Evolutionary conservation across 1,140 invertebrate genomes (phyloP).

Genomic region (Cyclina sinensis): DNA sequence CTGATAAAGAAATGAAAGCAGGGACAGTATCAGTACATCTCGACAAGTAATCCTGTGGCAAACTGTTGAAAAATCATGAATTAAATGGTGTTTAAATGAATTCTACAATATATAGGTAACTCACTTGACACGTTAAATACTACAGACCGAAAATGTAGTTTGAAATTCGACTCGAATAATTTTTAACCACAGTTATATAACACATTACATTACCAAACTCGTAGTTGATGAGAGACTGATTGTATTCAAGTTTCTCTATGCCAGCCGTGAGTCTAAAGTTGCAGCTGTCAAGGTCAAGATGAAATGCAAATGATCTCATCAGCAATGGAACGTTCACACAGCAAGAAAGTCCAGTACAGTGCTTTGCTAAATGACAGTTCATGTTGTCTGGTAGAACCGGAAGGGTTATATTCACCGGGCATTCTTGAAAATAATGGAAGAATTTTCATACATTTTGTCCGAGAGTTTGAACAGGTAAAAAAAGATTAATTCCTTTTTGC

Average conservation of each 20-base stretch:
- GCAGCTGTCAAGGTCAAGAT: neutral
- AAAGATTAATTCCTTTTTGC: neutral
- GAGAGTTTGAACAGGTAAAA: too few species aligned
- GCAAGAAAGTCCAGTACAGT: neutral
- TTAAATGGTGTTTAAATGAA: too few species aligned
- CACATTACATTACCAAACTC: conserved; percentile 53
- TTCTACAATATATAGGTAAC: too few species aligned
- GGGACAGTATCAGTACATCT: too few species aligned
- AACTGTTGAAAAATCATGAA: too few species aligned
- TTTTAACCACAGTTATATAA: too few species aligned
- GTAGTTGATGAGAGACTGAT: conserved; percentile 40
- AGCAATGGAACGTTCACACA: conserved; percentile 11
- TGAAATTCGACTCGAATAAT: too few species aligned
- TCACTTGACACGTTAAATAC: too few species aligned
- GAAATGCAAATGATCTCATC: conserved; percentile 11
- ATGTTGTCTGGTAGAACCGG: conserved; percentile 17
- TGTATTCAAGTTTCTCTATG: conserved; percentile 42
- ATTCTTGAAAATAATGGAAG: conserved; percentile 46
- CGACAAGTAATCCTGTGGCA: too few species aligned
- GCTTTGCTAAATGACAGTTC: conserved; percentile 20
- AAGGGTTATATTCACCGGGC: neutral
- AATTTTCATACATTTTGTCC: too few species aligned
- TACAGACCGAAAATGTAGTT: too few species aligned
- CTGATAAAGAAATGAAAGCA: too few species aligned
- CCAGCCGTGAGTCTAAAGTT: neutral